Evolutionary conservation across 2,797 vertebrate species (phyloP).

Genomic region (Lindbergichthys nudifrons): DNA sequence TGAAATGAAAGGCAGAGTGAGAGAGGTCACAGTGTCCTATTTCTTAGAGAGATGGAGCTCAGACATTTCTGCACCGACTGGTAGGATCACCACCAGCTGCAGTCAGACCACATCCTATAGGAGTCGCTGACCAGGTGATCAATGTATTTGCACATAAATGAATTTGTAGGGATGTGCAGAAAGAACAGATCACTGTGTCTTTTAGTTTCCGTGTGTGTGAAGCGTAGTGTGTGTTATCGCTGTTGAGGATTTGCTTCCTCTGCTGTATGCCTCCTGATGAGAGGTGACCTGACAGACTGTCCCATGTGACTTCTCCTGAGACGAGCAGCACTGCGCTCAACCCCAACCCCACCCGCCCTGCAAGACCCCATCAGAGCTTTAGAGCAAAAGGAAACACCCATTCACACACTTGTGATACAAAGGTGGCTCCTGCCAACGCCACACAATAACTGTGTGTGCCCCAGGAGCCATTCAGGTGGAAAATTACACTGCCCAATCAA

Average conservation of each 20-base stretch:
- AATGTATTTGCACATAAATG: conserved; percentile 27
- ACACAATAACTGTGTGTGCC: conserved; percentile 54
- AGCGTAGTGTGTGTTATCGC: conserved; percentile 16
- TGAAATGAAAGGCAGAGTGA: conserved; percentile 30
- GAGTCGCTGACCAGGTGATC: conserved; percentile 25
- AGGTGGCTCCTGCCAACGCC: conserved; percentile 50
- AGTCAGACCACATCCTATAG: conserved; percentile 19
- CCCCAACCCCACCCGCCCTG: conserved; percentile 23
- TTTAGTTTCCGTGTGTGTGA: conserved; percentile 5
- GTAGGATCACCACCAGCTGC: conserved; percentile 30
- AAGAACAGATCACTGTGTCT: background rate
- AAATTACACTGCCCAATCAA: conserved; percentile 81
- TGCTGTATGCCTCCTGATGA: conserved; percentile 69
- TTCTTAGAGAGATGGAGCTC: conserved; percentile 49
- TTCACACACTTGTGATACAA: conserved; percentile 50
- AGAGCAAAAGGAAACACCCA: conserved; percentile 46
- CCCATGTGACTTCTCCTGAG: conserved; percentile 72
- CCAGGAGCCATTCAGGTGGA: conserved; percentile 72
- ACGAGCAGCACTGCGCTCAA: conserved; percentile 46
- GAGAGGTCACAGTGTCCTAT: conserved; percentile 59
- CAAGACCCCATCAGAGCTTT: conserved; percentile 60
- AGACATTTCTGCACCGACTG: conserved; percentile 52
- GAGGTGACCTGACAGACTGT: conserved; percentile 81
- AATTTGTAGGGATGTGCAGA: background rate
- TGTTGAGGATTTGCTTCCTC: conserved; percentile 61